Conservation (phyloP, 1,140 invertebrate genomes). For the Agrypnia vestita region DNA sequence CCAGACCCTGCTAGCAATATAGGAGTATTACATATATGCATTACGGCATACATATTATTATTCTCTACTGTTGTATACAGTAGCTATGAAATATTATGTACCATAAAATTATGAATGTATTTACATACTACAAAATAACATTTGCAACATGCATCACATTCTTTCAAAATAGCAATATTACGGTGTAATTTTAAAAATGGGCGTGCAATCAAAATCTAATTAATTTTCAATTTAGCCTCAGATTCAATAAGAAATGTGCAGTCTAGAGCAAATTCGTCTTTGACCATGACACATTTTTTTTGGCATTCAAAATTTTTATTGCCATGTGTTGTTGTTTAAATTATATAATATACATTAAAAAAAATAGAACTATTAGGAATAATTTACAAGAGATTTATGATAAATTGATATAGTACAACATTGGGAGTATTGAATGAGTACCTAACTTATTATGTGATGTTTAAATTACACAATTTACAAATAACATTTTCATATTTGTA, state of each 20-base stretch:
- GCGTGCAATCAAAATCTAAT: background rate
- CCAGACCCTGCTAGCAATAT: too few species aligned
- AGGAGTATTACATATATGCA: too few species aligned
- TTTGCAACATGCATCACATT: too few species aligned
- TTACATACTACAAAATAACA: too few species aligned
- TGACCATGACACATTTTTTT: background rate
- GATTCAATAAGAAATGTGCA: background rate
- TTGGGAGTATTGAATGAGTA: slow-evolving; percentile 9
- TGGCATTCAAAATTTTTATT: background rate
- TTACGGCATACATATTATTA: too few species aligned
- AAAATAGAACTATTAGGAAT: slow-evolving; percentile 4
- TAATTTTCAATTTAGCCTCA: slow-evolving; percentile 6
- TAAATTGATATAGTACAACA: slow-evolving; percentile 6
- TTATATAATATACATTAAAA: background rate
- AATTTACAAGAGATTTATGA: background rate
- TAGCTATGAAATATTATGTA: too few species aligned
- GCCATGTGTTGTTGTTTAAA: slow-evolving; percentile 3
- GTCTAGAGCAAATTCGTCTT: background rate
- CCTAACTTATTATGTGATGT: slow-evolving; percentile 1
- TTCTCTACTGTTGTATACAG: too few species aligned
- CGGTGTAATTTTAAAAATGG: background rate
- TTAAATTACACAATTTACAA: slow-evolving; percentile 46
- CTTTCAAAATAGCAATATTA: slow-evolving; percentile 10
- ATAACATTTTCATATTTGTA: slow-evolving; percentile 53
- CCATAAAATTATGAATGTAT: too few species aligned